Conservation (phyloP, 2,797 vertebrate species). For the Phylloscopus collybita region DNA sequence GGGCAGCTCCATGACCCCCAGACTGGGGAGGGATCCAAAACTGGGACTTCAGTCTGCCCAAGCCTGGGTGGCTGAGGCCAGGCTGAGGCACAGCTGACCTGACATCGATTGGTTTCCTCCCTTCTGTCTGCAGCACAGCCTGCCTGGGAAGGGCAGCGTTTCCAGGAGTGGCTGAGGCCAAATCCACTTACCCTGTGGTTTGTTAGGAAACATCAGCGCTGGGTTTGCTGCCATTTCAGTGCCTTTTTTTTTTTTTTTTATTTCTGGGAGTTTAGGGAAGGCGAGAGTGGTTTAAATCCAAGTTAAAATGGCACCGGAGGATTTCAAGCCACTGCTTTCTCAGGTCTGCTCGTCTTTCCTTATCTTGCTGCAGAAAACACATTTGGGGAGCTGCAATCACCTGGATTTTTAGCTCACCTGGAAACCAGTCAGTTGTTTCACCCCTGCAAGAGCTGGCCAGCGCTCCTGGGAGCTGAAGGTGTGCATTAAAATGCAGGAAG, state of each 20-base stretch:
- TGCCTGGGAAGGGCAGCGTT: conserved; percentile 57
- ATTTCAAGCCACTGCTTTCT: not conserved
- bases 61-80: conserved; percentile 59
- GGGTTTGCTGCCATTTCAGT: not conserved
- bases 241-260: not conserved
- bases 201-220: not conserved
- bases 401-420: not conserved
- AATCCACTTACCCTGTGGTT: not conserved
- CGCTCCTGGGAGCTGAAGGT: not conserved
- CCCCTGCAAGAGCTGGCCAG: not conserved
- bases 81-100: conserved; percentile 65
- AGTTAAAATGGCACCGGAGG: not conserved
- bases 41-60: conserved; percentile 70
- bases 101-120: conserved; percentile 56
- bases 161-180: not conserved
- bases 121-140: conserved; percentile 10
- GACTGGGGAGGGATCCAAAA: conserved; percentile 43
- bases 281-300: not conserved
- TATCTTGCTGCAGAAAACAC: not conserved
- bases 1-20: conserved; percentile 27
- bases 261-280: not conserved
- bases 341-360: not conserved
- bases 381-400: not conserved
- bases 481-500: not conserved
- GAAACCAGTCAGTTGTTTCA: not conserved